These are phyloP conservation scores for Holcopasites calliopsidis DNA, from an alignment of 1,140 invertebrate species.

Conservation along the genomic window DNA sequence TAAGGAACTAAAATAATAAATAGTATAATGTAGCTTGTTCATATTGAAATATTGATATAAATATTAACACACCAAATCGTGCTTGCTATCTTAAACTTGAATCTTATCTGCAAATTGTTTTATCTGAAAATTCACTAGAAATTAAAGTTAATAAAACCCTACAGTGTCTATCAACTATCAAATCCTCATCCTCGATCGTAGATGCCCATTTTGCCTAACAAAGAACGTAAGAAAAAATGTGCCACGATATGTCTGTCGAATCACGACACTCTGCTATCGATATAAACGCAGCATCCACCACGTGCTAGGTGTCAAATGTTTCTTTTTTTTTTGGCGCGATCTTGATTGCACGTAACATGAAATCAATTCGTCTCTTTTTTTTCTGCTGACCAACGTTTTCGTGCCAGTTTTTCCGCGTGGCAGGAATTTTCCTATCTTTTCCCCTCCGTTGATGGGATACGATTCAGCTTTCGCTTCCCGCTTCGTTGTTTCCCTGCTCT, in stretches of 20 bases:
- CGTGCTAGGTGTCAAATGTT: neutral
- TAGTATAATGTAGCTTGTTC: too few relatives aligned
- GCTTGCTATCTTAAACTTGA: too few relatives aligned
- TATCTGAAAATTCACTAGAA: too few relatives aligned
- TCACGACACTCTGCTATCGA: neutral
- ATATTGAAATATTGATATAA: too few relatives aligned
- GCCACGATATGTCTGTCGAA: neutral
- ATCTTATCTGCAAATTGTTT: too few relatives aligned
- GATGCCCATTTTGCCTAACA: too few relatives aligned
- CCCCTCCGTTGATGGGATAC: slow-evolving; percentile 8
- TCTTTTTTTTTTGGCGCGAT: neutral
- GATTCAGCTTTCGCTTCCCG: slow-evolving; percentile 5
- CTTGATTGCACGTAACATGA: neutral
- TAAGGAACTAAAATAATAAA: too few relatives aligned
- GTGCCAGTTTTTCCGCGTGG: neutral
- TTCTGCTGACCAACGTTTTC: slow-evolving; percentile 4
- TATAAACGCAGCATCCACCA: neutral
- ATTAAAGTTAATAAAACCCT: too few relatives aligned
- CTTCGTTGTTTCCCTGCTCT: slow-evolving; percentile 43
- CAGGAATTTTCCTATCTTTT: neutral
- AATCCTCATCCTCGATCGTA: too few relatives aligned
- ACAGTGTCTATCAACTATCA: too few relatives aligned
- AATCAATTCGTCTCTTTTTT: slow-evolving; percentile 6
- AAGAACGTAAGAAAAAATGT: neutral
- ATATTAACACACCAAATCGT: too few relatives aligned